Evolutionary conservation across 1,140 invertebrate genomes (phyloP).

Genomic region (Propsilocerus akamusi): DNA sequence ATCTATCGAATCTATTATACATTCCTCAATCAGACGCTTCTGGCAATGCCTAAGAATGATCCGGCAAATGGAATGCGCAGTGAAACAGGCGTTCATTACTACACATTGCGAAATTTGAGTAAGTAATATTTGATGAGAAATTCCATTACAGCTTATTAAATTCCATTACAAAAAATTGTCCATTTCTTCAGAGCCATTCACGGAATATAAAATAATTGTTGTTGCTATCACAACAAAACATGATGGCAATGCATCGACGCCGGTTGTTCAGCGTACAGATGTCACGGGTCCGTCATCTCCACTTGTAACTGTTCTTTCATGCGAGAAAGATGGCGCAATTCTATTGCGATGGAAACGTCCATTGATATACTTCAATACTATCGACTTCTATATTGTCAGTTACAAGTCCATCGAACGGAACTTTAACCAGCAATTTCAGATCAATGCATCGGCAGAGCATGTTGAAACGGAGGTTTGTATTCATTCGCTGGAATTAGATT

Average conservation of each 20-base stretch:
- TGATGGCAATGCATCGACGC: conserved; percentile 52
- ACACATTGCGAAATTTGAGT: conserved; percentile 41
- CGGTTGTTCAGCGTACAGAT: conserved; percentile 56
- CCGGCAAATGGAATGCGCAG: conserved; percentile 8
- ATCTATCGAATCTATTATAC: conserved; percentile 55
- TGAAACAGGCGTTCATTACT: conserved; percentile 22
- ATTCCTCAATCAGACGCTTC: conserved; percentile 43
- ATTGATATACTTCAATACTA: conserved; percentile 44
- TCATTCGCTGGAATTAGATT: not conserved
- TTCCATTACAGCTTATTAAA: too few relatives aligned
- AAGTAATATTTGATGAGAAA: too few relatives aligned
- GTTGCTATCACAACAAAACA: conserved; percentile 55
- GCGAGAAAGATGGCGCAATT: conserved; percentile 52
- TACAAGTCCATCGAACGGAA: conserved; percentile 34
- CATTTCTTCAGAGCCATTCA: conserved; percentile 53
- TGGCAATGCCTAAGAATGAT: conserved; percentile 31
- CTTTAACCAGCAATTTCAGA: conserved; percentile 38
- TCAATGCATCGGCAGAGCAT: conserved; percentile 36
- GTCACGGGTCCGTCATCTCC: conserved; percentile 63
- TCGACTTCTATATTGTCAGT: conserved; percentile 65
- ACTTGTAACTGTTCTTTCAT: conserved; percentile 66
- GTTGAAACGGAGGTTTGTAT: conserved; percentile 39
- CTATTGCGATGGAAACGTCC: conserved; percentile 67
- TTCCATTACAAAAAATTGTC: too few relatives aligned
- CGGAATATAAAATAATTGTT: conserved; percentile 70